Conservation (phyloP, 1,140 invertebrate genomes). For the Sarcophaga bullata region DNA sequence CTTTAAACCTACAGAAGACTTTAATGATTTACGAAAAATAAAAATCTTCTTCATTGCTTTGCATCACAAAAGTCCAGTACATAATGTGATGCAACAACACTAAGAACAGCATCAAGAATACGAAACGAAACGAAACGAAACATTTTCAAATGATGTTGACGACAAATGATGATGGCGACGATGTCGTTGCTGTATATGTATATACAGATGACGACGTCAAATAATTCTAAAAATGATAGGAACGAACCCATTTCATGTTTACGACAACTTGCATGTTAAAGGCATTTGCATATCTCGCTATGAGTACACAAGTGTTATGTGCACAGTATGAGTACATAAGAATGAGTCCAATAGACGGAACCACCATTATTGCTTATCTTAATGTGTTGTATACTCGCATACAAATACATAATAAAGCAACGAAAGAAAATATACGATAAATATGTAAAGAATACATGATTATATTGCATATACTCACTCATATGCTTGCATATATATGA, state of each 20-base stretch:
- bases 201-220: conserved; percentile 54
- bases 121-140: no score
- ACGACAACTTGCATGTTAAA: conserved; percentile 13
- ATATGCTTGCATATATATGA: background rate
- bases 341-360: no score
- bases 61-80: no score
- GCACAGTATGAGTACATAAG: conserved; percentile 15
- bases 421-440: no score
- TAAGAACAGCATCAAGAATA: conserved; percentile 51
- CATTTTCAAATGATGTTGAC: conserved; percentile 6
- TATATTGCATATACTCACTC: background rate
- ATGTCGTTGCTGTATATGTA: no score
- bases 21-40: no score
- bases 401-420: background rate
- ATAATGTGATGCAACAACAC: no score
- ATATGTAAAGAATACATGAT: background rate
- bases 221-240: conserved; percentile 65
- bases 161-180: background rate
- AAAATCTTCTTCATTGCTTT: no score
- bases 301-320: conserved; percentile 36
- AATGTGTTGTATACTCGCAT: conserved; percentile 10
- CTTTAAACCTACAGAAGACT: background rate
- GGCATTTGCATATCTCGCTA: conserved; percentile 32
- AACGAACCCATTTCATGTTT: conserved; percentile 65
- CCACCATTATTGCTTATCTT: no score